These are phyloP conservation scores for Therioaphis trifolii DNA, from an alignment of 2,888 invertebrate species.

Conservation along the genomic window DNA sequence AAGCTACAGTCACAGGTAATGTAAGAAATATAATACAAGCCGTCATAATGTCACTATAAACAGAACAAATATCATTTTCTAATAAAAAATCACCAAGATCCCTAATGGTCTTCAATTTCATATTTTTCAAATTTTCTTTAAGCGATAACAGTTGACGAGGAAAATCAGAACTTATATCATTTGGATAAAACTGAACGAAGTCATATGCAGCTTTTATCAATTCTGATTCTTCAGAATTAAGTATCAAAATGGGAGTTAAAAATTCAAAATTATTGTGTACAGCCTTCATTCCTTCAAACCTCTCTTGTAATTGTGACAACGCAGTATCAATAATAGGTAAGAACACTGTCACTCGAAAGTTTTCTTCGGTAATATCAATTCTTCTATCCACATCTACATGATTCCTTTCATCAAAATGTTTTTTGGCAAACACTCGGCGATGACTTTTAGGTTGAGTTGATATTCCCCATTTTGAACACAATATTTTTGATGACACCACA, in stretches of 20 bases:
- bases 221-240: not conserved
- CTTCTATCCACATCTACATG: not conserved
- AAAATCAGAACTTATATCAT: not conserved
- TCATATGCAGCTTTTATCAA: not conserved
- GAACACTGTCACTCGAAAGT: not conserved
- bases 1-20: too few relatives aligned
- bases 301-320: not conserved
- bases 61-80: not conserved
- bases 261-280: slow-evolving; percentile 3
- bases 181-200: not conserved
- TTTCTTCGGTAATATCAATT: slow-evolving; percentile 6
- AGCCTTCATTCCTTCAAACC: slow-evolving; percentile 3
- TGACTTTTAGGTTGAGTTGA: not conserved
- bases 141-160: not conserved
- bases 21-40: too few relatives aligned
- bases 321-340: not conserved
- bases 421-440: not conserved
- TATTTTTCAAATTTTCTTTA: not conserved
- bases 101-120: not conserved
- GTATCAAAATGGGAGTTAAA: not conserved
- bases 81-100: not conserved
- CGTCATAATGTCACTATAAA: too few relatives aligned
- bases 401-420: not conserved
- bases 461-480: not conserved
- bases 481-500: not conserved